phyloP scores from a whole-genome alignment of 1,140 invertebrate species.

The Caenorhabditis elegans region DNA sequence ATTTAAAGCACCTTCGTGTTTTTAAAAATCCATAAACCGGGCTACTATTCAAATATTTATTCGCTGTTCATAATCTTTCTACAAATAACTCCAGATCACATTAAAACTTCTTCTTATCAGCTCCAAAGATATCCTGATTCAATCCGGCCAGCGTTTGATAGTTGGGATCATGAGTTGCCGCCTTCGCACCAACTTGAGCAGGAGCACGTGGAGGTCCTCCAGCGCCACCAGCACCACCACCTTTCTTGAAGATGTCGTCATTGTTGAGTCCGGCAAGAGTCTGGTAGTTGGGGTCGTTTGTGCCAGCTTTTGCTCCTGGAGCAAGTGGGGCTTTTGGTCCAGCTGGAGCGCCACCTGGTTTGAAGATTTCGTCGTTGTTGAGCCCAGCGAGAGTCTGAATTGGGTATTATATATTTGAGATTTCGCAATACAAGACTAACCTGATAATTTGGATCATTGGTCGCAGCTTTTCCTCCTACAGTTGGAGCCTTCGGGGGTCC shows the following conservation, averaged over 20 bases:
- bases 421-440: too few species aligned
- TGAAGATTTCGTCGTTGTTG: conserved; percentile 15
- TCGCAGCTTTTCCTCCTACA: neutral
- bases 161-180: conserved; percentile 12
- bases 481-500: neutral
- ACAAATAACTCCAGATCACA: too few species aligned
- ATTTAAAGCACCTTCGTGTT: too few species aligned
- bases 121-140: conserved; percentile 7
- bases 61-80: too few species aligned
- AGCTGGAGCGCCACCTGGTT: neutral
- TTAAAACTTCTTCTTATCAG: conserved; percentile 7
- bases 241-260: neutral
- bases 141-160: conserved; percentile 16
- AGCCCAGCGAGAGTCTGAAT: conserved; percentile 27
- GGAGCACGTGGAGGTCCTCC: neutral
- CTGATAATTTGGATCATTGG: conserved; percentile 26
- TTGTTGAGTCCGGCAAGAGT: conserved; percentile 9
- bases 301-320: neutral
- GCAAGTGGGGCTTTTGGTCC: conserved; percentile 2
- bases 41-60: too few species aligned
- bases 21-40: too few species aligned
- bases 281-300: conserved; percentile 22
- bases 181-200: neutral
- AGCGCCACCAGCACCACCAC: neutral
- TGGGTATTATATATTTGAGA: neutral